These are phyloP conservation scores for Rhea americana DNA, from an alignment of 2,113 vertebrate genomes.

Conservation along the genomic window DNA sequence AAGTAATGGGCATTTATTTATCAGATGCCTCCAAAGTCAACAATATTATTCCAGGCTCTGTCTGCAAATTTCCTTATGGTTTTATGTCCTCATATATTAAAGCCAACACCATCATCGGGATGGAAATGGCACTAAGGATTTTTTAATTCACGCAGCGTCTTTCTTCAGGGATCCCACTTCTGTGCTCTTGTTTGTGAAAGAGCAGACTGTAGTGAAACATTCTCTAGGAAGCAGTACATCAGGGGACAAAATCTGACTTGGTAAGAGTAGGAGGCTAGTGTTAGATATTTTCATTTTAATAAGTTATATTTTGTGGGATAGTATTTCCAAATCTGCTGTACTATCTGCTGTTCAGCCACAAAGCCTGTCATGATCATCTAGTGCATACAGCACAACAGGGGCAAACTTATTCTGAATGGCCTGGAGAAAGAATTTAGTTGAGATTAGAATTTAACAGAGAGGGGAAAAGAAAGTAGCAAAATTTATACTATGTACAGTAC, in stretches of 20 bases:
- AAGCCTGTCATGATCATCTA: not conserved
- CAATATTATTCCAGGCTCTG: not conserved
- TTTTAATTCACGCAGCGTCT: not conserved
- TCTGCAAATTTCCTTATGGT: not conserved
- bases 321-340: not conserved
- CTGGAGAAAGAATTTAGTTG: not conserved
- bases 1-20: not conserved
- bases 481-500: not conserved
- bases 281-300: conserved; percentile 21
- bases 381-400: not conserved
- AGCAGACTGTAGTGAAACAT: not conserved
- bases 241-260: not conserved
- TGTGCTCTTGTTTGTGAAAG: not conserved
- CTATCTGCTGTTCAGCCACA: not conserved
- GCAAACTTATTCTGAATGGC: not conserved
- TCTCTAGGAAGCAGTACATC: not conserved
- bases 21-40: not conserved
- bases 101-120: not conserved
- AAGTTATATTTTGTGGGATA: not conserved
- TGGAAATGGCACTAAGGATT: not conserved
- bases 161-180: not conserved
- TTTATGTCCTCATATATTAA: not conserved
- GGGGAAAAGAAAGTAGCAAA: not conserved
- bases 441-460: not conserved
- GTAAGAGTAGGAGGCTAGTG: not conserved